phyloP scores from a whole-genome alignment of 2,113 vertebrate species.

The Lepus americanus region DNA sequence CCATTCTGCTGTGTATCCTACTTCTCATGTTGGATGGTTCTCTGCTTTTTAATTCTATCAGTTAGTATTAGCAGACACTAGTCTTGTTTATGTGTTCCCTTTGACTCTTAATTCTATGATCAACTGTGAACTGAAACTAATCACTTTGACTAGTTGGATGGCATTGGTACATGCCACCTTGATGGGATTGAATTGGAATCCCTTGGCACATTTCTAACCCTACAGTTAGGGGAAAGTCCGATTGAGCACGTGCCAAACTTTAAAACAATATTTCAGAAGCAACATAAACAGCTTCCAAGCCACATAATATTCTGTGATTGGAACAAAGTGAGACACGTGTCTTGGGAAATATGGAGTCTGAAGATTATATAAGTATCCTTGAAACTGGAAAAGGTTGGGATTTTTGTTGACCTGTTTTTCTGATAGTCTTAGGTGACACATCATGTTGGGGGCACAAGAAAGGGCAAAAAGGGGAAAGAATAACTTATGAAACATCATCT shows the following conservation, averaged over 20 bases:
- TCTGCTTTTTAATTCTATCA: no score
- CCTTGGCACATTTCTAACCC: no score
- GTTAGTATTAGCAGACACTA: no score
- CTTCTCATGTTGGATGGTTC: no score
- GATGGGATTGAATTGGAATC: no score
- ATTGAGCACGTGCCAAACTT: not conserved
- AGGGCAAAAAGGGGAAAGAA: not conserved
- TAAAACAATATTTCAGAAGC: not conserved
- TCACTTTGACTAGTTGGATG: no score
- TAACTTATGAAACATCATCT: not conserved
- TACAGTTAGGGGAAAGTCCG: no score
- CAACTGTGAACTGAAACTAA: no score
- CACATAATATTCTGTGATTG: not conserved
- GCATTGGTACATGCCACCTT: no score
- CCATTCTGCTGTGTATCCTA: no score
- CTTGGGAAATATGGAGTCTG: not conserved
- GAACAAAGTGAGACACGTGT: not conserved
- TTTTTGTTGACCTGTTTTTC: not conserved
- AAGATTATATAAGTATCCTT: conserved; percentile 21
- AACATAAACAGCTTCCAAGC: not conserved
- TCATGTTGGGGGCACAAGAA: not conserved
- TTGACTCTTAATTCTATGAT: no score
- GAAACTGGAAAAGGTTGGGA: not conserved
- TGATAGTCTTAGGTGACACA: not conserved
- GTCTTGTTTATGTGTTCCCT: no score